These are phyloP conservation scores for Sapayoa aenigma DNA, from an alignment of 2,113 vertebrate species.

Conservation along the genomic window DNA sequence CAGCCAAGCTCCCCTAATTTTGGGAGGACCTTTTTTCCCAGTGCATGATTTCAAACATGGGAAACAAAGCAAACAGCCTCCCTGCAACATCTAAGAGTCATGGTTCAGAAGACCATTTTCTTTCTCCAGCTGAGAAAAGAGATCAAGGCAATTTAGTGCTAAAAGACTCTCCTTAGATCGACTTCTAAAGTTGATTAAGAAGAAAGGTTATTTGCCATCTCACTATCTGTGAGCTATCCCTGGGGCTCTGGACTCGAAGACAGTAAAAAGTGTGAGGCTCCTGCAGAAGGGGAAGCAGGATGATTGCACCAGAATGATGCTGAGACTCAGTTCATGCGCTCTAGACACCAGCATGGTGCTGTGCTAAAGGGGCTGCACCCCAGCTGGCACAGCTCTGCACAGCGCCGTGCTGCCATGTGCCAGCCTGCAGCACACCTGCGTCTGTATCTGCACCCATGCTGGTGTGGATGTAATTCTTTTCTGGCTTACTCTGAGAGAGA, in stretches of 20 bases:
- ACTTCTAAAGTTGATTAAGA: background rate
- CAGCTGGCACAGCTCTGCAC: background rate
- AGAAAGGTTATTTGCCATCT: background rate
- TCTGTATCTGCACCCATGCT: background rate
- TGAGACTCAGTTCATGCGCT: background rate
- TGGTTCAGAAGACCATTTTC: background rate
- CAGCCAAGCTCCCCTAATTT: background rate
- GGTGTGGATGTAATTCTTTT: background rate
- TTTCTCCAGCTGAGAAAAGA: background rate
- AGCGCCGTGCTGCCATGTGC: accelerated
- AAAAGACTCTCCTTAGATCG: background rate
- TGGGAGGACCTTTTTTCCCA: background rate
- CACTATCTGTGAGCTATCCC: background rate
- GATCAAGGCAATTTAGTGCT: background rate
- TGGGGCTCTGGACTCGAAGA: background rate
- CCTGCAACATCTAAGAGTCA: background rate
- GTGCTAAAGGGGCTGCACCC: background rate
- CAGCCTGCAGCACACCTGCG: background rate
- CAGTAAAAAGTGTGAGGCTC: background rate
- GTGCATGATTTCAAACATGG: background rate
- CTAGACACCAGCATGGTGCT: background rate
- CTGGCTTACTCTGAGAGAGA: background rate
- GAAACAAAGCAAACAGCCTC: background rate
- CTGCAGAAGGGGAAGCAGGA: background rate
- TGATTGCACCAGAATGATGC: background rate